These are phyloP conservation scores for Hypsopygia costalis DNA, from an alignment of 2,888 invertebrate genomes.

Conservation along the genomic window DNA sequence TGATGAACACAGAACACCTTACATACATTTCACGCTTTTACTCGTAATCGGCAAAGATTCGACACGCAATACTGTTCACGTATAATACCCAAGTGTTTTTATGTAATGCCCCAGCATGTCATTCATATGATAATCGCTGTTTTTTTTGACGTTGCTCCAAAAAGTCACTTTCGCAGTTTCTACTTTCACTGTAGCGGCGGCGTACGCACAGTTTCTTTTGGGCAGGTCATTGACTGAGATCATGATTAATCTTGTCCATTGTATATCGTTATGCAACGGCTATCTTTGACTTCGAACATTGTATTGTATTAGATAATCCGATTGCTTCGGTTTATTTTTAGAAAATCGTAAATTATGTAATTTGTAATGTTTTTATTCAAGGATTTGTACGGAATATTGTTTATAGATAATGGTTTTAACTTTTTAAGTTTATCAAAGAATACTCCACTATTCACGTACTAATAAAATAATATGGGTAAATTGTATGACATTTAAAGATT, in stretches of 20 bases:
- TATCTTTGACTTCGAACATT: background rate
- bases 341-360: too few relatives aligned
- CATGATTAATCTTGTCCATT: slow-evolving; percentile 2
- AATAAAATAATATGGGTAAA: too few relatives aligned
- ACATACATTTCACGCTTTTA: slow-evolving; percentile 15
- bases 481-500: too few relatives aligned
- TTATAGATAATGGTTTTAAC: too few relatives aligned
- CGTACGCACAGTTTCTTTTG: slow-evolving; percentile 6
- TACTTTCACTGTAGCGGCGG: slow-evolving; percentile 42
- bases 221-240: slow-evolving; percentile 5
- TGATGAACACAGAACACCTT: too few relatives aligned
- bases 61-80: background rate
- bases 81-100: background rate
- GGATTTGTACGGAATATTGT: too few relatives aligned
- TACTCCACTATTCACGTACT: too few relatives aligned
- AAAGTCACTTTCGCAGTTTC: slow-evolving; percentile 38
- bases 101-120: slow-evolving; percentile 5
- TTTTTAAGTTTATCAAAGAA: too few relatives aligned
- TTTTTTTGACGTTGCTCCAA: slow-evolving; percentile 18
- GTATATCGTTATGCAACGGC: slow-evolving; percentile 12
- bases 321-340: background rate
- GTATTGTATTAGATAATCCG: background rate
- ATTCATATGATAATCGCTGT: slow-evolving; percentile 4
- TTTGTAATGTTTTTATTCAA: too few relatives aligned
- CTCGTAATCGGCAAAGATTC: slow-evolving; percentile 11